Evolutionary conservation across 2,797 vertebrate species (phyloP), one percentile per base, ranked within the genome.

Genomic region (Dendrocincla tyrannina): DNA sequence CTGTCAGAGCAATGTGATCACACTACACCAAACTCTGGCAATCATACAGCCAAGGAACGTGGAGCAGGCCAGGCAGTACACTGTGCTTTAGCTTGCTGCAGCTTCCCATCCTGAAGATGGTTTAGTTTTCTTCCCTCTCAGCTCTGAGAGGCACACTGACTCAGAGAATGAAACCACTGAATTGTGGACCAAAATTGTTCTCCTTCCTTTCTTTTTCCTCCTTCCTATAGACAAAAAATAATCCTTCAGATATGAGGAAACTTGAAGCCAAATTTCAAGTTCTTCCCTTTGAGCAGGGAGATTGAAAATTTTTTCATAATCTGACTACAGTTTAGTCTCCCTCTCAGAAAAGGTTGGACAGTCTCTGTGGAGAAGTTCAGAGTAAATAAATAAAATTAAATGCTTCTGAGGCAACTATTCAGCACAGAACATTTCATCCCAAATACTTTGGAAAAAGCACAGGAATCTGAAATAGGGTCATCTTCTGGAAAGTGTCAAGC

Each of bases 371-470:
- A 78, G 86, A 77, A 73, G 20, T 69, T 90, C 69, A 27, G 35
- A 73, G 58, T n/a, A 85, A 95, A 85, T 74, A 92, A 93, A 85
- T 67, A 76, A 89, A 78, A 86, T 17, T 1, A 92, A 89, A 91
- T 68, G 60, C 24, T 80, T 81, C 72, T 89, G 64, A 58, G 55
- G 47, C 1, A 3, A 25, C 55, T 73, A 60, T 37, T 78, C 67
- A 82, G 53, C 70, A 91, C 55, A 86, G 91, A 94, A 94, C 80
- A 68, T 96, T 85, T 92, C 18, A 95, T 84, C 70, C 67, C 63
- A 79, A 79, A 82, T 14, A 68, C 20, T 77, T 10, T 74, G 74
- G 88, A 86, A 94, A 77, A 86, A 85, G 42, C n/a, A 75, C 55
- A 69, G 41, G 28, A 93, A 86, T 88, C 52, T 35, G 56, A 79